These are phyloP conservation scores for Dromius quadrimaculatus DNA, from an alignment of 2,888 invertebrate genomes.

Conservation along the genomic window DNA sequence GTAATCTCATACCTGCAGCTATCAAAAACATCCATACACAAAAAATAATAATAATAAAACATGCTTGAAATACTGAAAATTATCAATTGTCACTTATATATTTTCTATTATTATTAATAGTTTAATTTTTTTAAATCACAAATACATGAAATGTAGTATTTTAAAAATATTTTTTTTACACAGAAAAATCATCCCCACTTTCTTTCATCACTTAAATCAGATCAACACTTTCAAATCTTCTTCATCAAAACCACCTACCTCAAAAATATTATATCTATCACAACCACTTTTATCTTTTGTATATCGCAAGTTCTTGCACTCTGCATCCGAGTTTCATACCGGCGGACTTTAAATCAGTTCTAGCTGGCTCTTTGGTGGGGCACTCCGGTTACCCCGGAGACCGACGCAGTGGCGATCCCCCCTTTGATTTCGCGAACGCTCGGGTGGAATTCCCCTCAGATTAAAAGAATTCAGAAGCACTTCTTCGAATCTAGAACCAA, in stretches of 20 bases:
- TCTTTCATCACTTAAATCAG: too few relatives aligned
- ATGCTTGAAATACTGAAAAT: too few relatives aligned
- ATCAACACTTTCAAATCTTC: too few relatives aligned
- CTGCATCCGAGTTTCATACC: constrained; percentile 15
- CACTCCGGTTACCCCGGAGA: constrained; percentile 24
- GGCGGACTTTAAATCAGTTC: constrained; percentile 31
- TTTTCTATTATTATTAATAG: too few relatives aligned
- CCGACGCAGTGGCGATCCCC: constrained; percentile 10
- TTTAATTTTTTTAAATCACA: too few relatives aligned
- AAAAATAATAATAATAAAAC: too few relatives aligned
- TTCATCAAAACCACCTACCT: constrained; percentile 11
- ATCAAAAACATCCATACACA: too few relatives aligned
- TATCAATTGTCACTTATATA: too few relatives aligned
- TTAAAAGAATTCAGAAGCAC: background rate
- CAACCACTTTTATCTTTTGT: constrained; percentile 7
- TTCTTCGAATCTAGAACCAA: background rate
- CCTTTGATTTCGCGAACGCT: background rate
- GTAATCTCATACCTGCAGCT: too few relatives aligned
- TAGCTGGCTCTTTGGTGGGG: constrained; percentile 14
- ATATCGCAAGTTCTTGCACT: constrained; percentile 18
- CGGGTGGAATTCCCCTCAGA: constrained; percentile 17
- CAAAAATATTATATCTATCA: background rate
- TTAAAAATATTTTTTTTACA: too few relatives aligned
- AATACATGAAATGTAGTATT: too few relatives aligned
- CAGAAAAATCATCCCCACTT: too few relatives aligned